A percentile compares a stretch with the other conserved stretches of the same genome.
Evolutionary conservation across 2,888 invertebrate genomes (phyloP).

Genomic region (Junonia oenone): DNA sequence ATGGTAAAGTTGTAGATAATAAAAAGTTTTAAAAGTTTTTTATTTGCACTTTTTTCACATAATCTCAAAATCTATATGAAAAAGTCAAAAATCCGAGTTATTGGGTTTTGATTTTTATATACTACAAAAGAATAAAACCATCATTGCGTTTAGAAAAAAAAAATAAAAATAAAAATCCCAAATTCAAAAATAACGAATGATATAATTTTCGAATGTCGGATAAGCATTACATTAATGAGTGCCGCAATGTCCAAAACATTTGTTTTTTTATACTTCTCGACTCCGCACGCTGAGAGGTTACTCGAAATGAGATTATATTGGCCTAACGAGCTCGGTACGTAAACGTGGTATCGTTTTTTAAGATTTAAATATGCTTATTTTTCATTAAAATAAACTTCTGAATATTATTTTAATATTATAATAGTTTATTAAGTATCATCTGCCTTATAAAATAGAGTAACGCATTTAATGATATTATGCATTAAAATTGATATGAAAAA

Average conservation of each 20-base stretch:
- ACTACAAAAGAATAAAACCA: too few species aligned
- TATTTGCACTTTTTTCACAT: too few species aligned
- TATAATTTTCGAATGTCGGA: not conserved
- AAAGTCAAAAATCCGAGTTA: too few species aligned
- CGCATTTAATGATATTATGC: too few species aligned
- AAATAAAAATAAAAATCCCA: not conserved
- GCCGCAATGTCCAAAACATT: conserved; percentile 10
- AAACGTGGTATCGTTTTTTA: conserved; percentile 2
- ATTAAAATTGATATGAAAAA: too few species aligned
- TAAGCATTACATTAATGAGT: not conserved
- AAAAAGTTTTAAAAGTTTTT: too few species aligned
- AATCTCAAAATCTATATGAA: too few species aligned
- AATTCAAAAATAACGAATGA: not conserved
- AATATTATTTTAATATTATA: too few species aligned
- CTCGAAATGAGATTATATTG: conserved; percentile 12
- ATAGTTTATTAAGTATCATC: too few species aligned
- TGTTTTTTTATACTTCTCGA: conserved; percentile 10
- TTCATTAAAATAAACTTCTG: not conserved
- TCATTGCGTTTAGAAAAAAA: not conserved
- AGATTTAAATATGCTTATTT: not conserved
- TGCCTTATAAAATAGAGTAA: too few species aligned
- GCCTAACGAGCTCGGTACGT: conserved; percentile 8
- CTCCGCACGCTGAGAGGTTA: conserved; percentile 11
- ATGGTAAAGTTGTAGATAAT: too few species aligned
- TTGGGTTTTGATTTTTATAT: too few species aligned